phyloP scores from a whole-genome alignment of 2,797 vertebrate species.

The Onychomys leucogaster region DNA sequence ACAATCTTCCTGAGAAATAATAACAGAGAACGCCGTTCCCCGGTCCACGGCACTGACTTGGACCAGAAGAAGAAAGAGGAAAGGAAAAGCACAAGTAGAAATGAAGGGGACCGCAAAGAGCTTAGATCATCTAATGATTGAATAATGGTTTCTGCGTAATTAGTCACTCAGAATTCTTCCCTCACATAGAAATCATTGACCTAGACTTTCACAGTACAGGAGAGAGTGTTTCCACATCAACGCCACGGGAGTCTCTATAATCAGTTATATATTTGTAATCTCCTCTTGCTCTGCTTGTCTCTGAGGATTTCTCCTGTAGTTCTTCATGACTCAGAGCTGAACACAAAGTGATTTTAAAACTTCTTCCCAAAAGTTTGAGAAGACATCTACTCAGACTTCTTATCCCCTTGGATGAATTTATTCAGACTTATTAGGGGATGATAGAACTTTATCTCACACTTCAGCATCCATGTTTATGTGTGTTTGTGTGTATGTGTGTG shows the following conservation, averaged over 20 bases:
- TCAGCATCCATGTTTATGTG: neutral
- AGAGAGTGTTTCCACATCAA: neutral
- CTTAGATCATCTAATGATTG: neutral
- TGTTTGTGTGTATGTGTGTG: too few species aligned
- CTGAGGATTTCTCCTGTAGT: neutral
- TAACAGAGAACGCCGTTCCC: neutral
- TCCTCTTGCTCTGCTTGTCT: neutral
- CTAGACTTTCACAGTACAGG: neutral
- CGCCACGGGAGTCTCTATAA: neutral
- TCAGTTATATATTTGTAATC: neutral
- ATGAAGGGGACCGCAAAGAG: neutral
- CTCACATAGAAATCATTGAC: conserved; percentile 20
- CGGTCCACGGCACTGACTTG: too few species aligned
- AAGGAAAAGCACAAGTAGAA: neutral
- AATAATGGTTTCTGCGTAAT: neutral
- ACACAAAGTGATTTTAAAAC: neutral
- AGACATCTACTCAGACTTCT: neutral
- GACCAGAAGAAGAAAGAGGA: neutral
- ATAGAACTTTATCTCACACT: neutral
- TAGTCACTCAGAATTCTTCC: neutral
- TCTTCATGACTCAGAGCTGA: neutral
- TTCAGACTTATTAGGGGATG: neutral
- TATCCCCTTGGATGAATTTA: neutral
- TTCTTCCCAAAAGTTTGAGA: neutral
- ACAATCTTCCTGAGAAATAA: neutral